These are phyloP conservation scores for Henricia sp. DNA, from an alignment of 53 echinoderm and acorn worm species.

Conservation along the genomic window DNA sequence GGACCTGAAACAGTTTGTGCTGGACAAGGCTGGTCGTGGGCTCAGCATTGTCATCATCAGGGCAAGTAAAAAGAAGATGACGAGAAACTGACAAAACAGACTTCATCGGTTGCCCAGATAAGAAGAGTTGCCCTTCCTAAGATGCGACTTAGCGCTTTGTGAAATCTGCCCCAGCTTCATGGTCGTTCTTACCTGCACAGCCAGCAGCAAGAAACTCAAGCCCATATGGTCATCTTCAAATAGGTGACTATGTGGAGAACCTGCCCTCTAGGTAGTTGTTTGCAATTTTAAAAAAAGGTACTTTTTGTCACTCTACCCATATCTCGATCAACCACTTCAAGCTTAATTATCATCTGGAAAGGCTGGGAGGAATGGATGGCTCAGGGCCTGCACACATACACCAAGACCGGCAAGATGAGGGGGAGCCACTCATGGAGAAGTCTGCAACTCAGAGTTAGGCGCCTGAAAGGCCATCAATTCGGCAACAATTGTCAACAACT, in stretches of 20 bases:
- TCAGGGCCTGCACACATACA: constrained; percentile 16
- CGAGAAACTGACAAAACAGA: constrained; percentile 13
- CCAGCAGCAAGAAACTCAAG: constrained; percentile 41
- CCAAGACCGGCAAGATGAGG: constrained; percentile 21
- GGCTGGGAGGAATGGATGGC: constrained; percentile 43
- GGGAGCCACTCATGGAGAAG: constrained; percentile 34
- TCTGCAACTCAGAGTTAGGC: constrained; percentile 7
- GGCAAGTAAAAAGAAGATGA: constrained; percentile 32
- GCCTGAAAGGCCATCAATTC: constrained; percentile 35
- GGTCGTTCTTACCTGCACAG: constrained; percentile 34
- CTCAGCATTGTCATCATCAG: constrained; percentile 43
- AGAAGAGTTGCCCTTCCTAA: too few relatives aligned
- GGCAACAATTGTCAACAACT: constrained; percentile 36
- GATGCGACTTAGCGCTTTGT: too few relatives aligned
- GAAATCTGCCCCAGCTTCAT: constrained; percentile 12
- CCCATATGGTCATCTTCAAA: constrained; percentile 57
- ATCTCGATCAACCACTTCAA: constrained; percentile 48
- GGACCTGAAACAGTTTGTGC: constrained; percentile 35
- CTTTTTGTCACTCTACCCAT: constrained; percentile 22
- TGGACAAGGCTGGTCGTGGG: constrained; percentile 15
- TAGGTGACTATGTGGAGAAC: constrained; percentile 21
- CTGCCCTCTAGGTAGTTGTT: constrained; percentile 21
- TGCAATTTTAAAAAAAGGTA: constrained; percentile 16
- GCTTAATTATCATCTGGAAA: constrained; percentile 13
- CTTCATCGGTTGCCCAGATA: constrained; percentile 41